These are phyloP conservation scores for Accipiter cooperii DNA, from an alignment of 2,113 vertebrate species.

Conservation along the genomic window DNA sequence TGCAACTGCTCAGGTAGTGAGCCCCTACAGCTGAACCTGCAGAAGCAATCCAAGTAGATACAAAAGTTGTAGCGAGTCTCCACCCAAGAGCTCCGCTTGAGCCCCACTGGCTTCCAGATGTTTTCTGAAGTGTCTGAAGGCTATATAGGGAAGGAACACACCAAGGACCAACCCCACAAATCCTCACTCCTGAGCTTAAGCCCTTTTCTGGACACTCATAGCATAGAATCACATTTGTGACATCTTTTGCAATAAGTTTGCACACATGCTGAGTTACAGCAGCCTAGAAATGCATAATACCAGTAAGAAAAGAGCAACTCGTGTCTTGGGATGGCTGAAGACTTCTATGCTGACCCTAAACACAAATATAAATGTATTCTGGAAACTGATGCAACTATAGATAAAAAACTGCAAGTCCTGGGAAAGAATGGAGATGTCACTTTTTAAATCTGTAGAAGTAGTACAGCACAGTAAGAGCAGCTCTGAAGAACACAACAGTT, in stretches of 20 bases:
- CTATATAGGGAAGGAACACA: background rate
- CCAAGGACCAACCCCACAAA: background rate
- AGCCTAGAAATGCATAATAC: background rate
- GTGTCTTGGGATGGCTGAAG: background rate
- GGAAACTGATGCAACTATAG: background rate
- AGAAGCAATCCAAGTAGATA: background rate
- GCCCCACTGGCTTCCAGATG: background rate
- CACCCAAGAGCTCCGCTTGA: background rate
- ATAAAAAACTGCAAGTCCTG: background rate
- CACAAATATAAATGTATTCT: background rate
- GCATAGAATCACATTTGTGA: background rate
- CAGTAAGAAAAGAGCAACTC: background rate
- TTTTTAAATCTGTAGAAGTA: background rate
- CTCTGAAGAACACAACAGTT: background rate
- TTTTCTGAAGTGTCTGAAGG: background rate
- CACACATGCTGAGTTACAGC: background rate
- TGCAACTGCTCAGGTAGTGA: rapidly evolving
- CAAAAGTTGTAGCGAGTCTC: background rate
- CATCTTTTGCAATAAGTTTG: background rate
- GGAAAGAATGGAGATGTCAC: background rate
- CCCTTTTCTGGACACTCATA: background rate
- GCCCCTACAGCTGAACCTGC: background rate
- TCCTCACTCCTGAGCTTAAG: background rate
- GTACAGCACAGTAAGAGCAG: background rate
- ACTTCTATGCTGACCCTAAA: background rate